phyloP scores from a whole-genome alignment of 2,113 vertebrate species.

The Colistium nudipinnis region DNA sequence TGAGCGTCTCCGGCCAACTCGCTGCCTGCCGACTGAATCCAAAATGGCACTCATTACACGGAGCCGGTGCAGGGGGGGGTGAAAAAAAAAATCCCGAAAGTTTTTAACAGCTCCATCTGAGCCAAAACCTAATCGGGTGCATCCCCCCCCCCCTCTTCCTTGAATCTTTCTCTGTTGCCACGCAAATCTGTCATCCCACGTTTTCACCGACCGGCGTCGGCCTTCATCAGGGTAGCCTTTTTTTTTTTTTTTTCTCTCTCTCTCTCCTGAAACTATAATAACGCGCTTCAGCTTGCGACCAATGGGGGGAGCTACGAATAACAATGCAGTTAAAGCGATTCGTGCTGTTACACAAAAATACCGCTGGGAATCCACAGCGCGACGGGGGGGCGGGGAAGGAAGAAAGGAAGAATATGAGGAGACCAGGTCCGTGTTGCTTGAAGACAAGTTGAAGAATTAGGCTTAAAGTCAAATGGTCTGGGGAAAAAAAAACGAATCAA shows the following conservation, averaged over 20 bases:
- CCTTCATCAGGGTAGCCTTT: not conserved
- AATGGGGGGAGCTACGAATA: too few relatives aligned
- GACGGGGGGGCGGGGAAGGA: slow-evolving; percentile 25
- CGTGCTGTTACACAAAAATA: too few relatives aligned
- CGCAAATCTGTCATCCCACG: slow-evolving; percentile 52
- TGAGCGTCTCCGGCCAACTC: slow-evolving; percentile 59
- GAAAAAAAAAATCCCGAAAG: slow-evolving; percentile 67
- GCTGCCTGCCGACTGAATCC: slow-evolving; percentile 68
- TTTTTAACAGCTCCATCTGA: slow-evolving; percentile 61
- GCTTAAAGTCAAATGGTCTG: slow-evolving; percentile 58
- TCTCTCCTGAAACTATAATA: not conserved
- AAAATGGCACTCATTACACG: slow-evolving; percentile 73
- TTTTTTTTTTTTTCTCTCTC: too few relatives aligned
- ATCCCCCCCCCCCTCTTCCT: slow-evolving; percentile 2
- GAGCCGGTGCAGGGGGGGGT: slow-evolving; percentile 69
- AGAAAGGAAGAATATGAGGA: slow-evolving; percentile 26
- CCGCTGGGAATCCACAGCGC: too few relatives aligned
- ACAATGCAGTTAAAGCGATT: too few relatives aligned
- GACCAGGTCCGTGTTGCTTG: slow-evolving; percentile 22
- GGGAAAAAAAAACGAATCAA: too few relatives aligned
- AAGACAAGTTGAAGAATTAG: slow-evolving; percentile 30
- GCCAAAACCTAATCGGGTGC: slow-evolving; percentile 42
- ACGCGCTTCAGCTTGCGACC: slow-evolving; percentile 10
- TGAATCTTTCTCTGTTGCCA: slow-evolving; percentile 15
- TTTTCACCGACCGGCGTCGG: slow-evolving; percentile 1